Base-by-base conservation (phyloP, 2,888 invertebrate species). In the Sinohyriopsis cumingii region DNA sequence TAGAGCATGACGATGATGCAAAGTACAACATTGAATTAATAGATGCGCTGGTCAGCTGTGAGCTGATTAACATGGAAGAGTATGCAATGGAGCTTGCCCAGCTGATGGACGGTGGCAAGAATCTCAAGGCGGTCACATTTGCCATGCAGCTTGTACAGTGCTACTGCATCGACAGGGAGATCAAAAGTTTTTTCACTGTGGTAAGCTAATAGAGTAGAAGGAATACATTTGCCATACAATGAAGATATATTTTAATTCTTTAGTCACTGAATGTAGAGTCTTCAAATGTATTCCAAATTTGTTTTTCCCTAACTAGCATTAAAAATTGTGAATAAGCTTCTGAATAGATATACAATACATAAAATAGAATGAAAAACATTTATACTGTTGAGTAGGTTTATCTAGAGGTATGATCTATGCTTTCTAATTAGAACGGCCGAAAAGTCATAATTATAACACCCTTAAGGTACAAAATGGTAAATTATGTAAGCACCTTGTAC, bases 21-120 rank as follows among this genome's bases (percentile, higher is more conserved):
- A 93, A 95, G 77, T 98, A 95, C 90, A 98, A 97, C 88, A 92
- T 96, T 63, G 98, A 98, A 82, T 96, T 96, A 0, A 93, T 98
- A 3, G 98, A 98, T 88, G 93, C 94, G 72, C 92, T 99, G 28
- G 94, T 99, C 73, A 93, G 95, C 74, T 93, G 94, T 63, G 94
- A 95, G 71, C 92, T 97, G 63, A 93, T 97, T 54, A 95, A 95
- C 88, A 91, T 96, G 81, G 93, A 93, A n/a, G 95, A 88, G 81
- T 89, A 88, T 65, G 89, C 89, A 73, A 67, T 80, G 55, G 86
- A 84, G 73, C 83, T 90, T 4, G 84, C 85, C 6, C 82, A 82
- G 63, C n/a, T n/a, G n/a, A n/a, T n/a, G n/a, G n/a, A n/a, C n/a
- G n/a, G n/a, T n/a, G n/a, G n/a, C n/a, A n/a, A n/a, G n/a, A n/a